Conservation (phyloP, 2,113 vertebrate genomes). For the Arothron firmamentum region DNA sequence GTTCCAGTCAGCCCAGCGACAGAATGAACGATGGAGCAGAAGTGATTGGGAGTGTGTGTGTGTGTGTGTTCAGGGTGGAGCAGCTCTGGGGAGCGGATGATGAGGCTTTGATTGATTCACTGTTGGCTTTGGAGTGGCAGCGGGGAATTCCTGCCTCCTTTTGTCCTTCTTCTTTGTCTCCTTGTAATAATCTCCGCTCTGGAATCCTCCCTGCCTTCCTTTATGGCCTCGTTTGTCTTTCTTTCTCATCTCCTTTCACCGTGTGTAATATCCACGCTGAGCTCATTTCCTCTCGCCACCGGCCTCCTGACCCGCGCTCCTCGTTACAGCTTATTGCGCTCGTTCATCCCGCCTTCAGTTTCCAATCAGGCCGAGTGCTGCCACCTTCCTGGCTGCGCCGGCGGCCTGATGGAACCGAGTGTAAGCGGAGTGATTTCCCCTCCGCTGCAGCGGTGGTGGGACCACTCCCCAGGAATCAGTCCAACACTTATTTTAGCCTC, state of each 20-base stretch:
- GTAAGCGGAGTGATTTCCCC: conserved; percentile 9
- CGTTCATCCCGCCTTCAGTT: conserved; percentile 48
- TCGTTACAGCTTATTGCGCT: conserved; percentile 51
- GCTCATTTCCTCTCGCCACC: conserved; percentile 40
- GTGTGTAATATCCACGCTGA: conserved; percentile 19
- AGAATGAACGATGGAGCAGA: not conserved
- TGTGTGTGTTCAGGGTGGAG: conserved; percentile 20
- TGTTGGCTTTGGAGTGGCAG: conserved; percentile 30
- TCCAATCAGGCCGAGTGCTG: conserved; percentile 10
- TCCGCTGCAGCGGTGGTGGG: not conserved
- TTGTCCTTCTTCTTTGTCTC: conserved; percentile 11
- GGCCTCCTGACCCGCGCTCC: conserved; percentile 23
- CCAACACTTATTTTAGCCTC: not conserved
- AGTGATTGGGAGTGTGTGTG: conserved; percentile 15
- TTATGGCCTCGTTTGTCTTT: conserved; percentile 48
- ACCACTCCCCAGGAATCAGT: not conserved
- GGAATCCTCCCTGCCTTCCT: conserved; percentile 18
- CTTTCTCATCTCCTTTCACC: conserved; percentile 19
- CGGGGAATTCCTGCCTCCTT: conserved; percentile 30
- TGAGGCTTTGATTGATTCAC: not conserved
- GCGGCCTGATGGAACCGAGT: conserved; percentile 22
- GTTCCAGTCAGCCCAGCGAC: not conserved
- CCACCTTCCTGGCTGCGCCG: conserved; percentile 10
- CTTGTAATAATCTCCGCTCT: conserved; percentile 9
- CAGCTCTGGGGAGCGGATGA: not conserved